Percentiles rank a stretch among this genome's conserved stretches.
Evolutionary conservation across 2,113 vertebrate genomes (phyloP).

Genomic region (Heterocephalus glaber): DNA sequence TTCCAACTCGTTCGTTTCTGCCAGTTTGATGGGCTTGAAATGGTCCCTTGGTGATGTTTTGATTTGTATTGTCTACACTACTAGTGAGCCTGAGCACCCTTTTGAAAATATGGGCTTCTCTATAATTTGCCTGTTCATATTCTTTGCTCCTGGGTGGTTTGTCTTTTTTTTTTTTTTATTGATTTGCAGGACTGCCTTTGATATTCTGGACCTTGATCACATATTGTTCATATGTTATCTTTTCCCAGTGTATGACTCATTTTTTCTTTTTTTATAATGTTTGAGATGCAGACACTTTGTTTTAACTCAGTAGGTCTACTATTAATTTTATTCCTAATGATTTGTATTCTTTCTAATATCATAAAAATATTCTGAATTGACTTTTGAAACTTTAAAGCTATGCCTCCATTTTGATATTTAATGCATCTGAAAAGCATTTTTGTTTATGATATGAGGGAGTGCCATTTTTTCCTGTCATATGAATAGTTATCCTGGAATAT

Average conservation of each 20-base stretch:
- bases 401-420: background rate
- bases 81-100: background rate
- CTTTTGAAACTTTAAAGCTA: background rate
- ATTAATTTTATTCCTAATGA: background rate
- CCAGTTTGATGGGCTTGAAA: background rate
- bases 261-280: background rate
- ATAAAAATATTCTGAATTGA: background rate
- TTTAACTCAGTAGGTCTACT: background rate
- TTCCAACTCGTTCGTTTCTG: constrained; percentile 31
- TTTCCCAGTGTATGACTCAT: background rate
- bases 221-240: background rate
- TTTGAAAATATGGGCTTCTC: background rate
- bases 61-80: background rate
- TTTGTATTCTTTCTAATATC: background rate
- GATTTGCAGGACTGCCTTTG: background rate
- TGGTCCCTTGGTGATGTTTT: constrained; percentile 37
- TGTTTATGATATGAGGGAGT: background rate
- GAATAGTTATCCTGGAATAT: background rate
- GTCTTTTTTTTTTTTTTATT: background rate
- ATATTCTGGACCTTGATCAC: background rate
- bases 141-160: background rate
- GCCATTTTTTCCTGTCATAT: background rate
- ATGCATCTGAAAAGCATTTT: background rate
- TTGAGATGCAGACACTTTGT: background rate
- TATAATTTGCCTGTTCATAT: background rate